A percentile compares a stretch with the other conserved stretches of the same genome.
These are phyloP conservation scores for Gallinago solitaria DNA, from an alignment of 2,797 vertebrate genomes.

Conservation along the genomic window DNA sequence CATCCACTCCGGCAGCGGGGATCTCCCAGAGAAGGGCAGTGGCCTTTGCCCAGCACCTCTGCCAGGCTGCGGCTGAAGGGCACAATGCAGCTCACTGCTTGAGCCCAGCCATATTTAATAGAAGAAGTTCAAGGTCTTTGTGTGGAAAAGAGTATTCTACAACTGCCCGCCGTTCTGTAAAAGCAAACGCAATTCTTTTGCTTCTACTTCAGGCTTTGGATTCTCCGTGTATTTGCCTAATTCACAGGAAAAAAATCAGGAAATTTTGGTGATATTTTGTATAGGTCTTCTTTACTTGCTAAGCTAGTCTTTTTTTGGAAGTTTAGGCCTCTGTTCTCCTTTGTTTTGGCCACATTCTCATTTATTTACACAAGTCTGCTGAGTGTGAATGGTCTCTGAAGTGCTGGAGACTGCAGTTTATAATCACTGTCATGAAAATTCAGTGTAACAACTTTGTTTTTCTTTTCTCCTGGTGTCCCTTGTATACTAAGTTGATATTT, in stretches of 20 bases:
- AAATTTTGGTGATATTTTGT: not conserved
- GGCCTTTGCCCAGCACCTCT: not conserved
- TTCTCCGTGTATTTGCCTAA: not conserved
- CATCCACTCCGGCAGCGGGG: not conserved
- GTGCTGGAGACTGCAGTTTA: not conserved
- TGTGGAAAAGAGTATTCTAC: not conserved
- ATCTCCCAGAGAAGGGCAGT: not conserved
- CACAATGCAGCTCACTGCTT: accelerated
- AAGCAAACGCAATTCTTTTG: not conserved
- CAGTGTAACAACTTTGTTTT: not conserved
- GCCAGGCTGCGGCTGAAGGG: not conserved
- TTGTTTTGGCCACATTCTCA: not conserved
- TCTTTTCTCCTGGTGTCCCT: not conserved
- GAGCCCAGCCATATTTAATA: not conserved
- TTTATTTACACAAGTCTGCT: not conserved
- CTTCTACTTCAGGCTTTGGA: not conserved
- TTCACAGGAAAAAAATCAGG: not conserved
- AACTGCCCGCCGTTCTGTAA: not conserved
- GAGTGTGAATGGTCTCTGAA: not conserved
- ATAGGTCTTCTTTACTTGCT: not conserved
- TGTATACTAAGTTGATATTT: not conserved
- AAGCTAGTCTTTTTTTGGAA: not conserved
- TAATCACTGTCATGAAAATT: not conserved
- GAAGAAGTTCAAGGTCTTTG: not conserved
- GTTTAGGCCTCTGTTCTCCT: not conserved